phyloP scores from a whole-genome alignment of 2,113 vertebrate species.

The Brachionichthys hirsutus region DNA sequence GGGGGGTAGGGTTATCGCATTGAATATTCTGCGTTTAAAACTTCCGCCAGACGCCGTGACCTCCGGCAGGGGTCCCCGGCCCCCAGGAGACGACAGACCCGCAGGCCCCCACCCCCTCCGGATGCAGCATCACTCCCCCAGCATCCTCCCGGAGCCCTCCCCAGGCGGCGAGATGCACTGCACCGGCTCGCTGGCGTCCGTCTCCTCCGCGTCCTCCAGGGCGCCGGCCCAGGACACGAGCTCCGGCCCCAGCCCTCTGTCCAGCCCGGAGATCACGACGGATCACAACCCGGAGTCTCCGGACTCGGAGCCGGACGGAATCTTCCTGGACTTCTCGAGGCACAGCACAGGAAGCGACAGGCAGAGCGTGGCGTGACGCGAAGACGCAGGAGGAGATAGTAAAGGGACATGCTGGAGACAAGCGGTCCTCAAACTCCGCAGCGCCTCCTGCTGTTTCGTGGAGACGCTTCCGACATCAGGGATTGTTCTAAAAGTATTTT shows the following conservation, averaged over 20 bases:
- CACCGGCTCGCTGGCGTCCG: constrained; percentile 26
- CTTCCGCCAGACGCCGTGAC: constrained; percentile 63
- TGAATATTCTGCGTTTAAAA: background rate
- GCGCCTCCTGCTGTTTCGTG: constrained; percentile 11
- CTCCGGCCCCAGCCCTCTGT: constrained; percentile 69
- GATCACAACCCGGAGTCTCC: constrained; percentile 83
- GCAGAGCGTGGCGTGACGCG: constrained; percentile 73
- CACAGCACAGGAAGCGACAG: constrained; percentile 74
- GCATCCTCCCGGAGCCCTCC: constrained; percentile 50
- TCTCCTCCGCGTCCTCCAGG: constrained; percentile 39
- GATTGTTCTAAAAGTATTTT: constrained; percentile 2
- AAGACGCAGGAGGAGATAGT: background rate
- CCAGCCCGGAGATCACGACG: constrained; percentile 83
- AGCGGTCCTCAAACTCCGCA: constrained; percentile 2
- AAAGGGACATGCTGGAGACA: background rate
- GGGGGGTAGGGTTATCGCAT: too few species aligned
- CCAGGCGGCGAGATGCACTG: constrained; percentile 57
- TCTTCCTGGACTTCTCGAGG: constrained; percentile 88
- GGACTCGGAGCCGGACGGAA: constrained; percentile 87
- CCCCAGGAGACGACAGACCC: constrained; percentile 1
- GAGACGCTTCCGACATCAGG: constrained; percentile 22
- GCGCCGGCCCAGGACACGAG: constrained; percentile 64
- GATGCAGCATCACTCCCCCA: constrained; percentile 47
- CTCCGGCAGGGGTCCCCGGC: constrained; percentile 56
- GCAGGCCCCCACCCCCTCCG: constrained; percentile 2